Percentiles rank a stretch among this genome's conserved stretches.
These are phyloP conservation scores for Mythimna loreyi DNA, from an alignment of 2,888 invertebrate species.

Conservation along the genomic window DNA sequence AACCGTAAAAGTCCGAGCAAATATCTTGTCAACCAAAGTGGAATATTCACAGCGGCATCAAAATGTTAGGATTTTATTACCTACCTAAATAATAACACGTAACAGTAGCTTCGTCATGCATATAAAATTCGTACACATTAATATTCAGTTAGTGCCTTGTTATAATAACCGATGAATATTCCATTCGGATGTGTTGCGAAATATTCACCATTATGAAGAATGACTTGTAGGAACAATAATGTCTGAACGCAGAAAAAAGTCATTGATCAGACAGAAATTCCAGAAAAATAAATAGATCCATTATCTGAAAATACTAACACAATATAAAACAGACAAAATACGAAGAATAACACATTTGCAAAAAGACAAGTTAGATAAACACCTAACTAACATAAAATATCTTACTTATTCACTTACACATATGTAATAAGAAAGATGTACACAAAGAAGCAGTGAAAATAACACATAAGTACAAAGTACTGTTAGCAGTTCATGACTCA, in stretches of 20 bases:
- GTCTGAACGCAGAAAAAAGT: neutral
- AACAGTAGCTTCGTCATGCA: constrained; percentile 55
- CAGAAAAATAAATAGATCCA: neutral
- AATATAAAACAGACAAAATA: neutral
- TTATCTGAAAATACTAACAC: neutral
- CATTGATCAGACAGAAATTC: too few relatives aligned
- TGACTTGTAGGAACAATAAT: neutral
- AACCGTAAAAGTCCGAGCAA: neutral
- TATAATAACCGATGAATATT: constrained; percentile 39
- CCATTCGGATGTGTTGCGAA: constrained; percentile 17
- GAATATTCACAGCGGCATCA: constrained; percentile 2
- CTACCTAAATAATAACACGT: constrained; percentile 42
- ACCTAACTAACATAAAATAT: neutral
- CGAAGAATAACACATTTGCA: neutral
- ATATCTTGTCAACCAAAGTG: neutral
- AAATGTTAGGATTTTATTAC: constrained; percentile 23
- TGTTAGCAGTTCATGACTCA: neutral
- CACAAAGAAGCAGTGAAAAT: neutral
- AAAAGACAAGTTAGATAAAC: neutral
- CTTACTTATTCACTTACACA: neutral
- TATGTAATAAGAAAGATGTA: neutral
- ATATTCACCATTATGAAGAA: constrained; percentile 13
- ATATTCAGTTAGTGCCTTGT: constrained; percentile 53
- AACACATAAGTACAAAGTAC: neutral
- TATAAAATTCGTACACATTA: constrained; percentile 52